Percentiles rank a stretch among this genome's conserved stretches.
These are phyloP conservation scores for Monoplex corrugatus DNA, from an alignment of 2,888 invertebrate species.

Conservation along the genomic window DNA sequence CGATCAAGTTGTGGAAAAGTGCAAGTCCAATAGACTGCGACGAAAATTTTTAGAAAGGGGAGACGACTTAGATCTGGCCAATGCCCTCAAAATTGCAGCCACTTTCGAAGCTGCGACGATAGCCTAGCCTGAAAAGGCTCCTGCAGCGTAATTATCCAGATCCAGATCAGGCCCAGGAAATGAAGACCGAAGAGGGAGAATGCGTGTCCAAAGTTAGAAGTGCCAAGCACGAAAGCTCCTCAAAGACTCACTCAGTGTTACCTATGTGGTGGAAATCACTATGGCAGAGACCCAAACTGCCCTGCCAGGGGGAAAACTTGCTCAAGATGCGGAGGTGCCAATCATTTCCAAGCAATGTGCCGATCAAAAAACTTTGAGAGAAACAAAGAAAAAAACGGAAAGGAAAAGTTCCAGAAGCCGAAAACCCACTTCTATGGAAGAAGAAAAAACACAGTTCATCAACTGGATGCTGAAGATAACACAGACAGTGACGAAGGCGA, in stretches of 20 bases:
- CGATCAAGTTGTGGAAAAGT: background rate
- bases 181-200: background rate
- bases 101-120: background rate
- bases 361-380: background rate
- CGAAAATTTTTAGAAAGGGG: background rate
- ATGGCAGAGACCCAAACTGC: too few species aligned
- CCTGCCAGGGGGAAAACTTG: background rate
- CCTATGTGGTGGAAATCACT: background rate
- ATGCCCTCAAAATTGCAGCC: slow-evolving; percentile 8
- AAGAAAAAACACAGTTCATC: background rate
- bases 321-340: background rate
- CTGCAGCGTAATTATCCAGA: too few species aligned
- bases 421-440: slow-evolving; percentile 12
- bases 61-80: slow-evolving; percentile 10
- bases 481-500: background rate
- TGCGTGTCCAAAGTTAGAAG: background rate
- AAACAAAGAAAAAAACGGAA: background rate
- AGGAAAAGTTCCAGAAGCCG: slow-evolving; percentile 6
- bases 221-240: background rate
- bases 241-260: slow-evolving; percentile 14
- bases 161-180: background rate
- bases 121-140: too few species aligned
- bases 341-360: slow-evolving; percentile 1
- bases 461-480: slow-evolving; percentile 14
- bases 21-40: background rate